A percentile compares a stretch with the other conserved stretches of the same genome.
Conservation (phyloP, 2,113 vertebrate genomes). For the Cyanoramphus novaezelandiae region DNA sequence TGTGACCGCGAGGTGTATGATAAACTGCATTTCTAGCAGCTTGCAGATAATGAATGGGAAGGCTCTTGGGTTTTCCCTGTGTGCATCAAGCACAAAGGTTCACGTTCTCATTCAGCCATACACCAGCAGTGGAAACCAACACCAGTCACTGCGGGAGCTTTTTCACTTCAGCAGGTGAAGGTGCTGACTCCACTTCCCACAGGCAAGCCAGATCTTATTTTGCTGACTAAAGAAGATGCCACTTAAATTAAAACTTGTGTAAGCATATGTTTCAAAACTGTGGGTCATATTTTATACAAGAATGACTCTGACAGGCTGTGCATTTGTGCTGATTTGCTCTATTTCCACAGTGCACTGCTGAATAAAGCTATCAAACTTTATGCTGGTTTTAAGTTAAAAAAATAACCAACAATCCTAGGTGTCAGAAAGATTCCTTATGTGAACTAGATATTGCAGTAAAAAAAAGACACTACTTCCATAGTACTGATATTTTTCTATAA, state of each 20-base stretch:
- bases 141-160: not conserved
- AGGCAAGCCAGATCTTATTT: slow-evolving; percentile 57
- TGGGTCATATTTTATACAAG: slow-evolving; percentile 76
- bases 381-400: slow-evolving; percentile 7
- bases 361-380: slow-evolving; percentile 48
- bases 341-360: slow-evolving; percentile 55
- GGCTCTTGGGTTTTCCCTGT: not conserved
- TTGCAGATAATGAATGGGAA: not conserved
- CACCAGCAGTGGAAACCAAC: not conserved
- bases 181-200: slow-evolving; percentile 69
- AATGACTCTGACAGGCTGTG: slow-evolving; percentile 64
- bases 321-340: slow-evolving; percentile 76
- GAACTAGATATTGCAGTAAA: not conserved
- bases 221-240: slow-evolving; percentile 79
- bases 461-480: not conserved
- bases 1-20: not conserved
- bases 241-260: slow-evolving; percentile 73
- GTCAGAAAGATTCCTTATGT: not conserved
- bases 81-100: not conserved
- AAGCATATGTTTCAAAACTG: slow-evolving; percentile 77
- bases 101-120: not conserved
- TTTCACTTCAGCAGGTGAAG: slow-evolving; percentile 58
- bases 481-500: not conserved
- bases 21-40: not conserved
- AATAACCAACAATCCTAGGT: not conserved